Conservation (phyloP, 1,140 invertebrate species). For the Druon quercuslanigerum region DNA sequence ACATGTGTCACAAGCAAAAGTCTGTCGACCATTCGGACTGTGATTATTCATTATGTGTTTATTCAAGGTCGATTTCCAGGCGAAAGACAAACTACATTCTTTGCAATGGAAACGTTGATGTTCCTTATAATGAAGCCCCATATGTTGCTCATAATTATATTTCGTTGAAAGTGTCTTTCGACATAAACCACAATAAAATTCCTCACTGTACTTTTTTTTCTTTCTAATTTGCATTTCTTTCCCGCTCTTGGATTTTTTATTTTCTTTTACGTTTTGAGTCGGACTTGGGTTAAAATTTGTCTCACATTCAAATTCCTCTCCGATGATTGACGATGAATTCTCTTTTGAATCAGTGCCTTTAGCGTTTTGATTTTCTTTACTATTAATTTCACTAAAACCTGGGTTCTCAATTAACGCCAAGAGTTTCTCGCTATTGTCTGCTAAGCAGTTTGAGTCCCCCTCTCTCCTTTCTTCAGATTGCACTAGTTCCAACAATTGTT, state of each 20-base stretch:
- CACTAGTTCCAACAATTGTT: constrained; percentile 59
- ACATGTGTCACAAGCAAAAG: constrained; percentile 68
- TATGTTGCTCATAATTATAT: constrained; percentile 69
- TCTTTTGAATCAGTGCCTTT: constrained; percentile 39
- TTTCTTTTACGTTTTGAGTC: constrained; percentile 10
- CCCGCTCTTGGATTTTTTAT: constrained; percentile 31
- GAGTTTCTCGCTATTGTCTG: constrained; percentile 58
- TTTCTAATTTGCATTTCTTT: constrained; percentile 40
- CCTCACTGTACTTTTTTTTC: constrained; percentile 47
- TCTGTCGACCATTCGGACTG: constrained; percentile 62
- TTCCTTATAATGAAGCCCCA: constrained; percentile 66
- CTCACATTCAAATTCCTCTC: constrained; percentile 34
- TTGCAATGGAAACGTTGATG: constrained; percentile 70
- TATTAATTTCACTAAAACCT: constrained; percentile 41
- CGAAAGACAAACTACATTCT: constrained; percentile 65
- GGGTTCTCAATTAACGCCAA: constrained; percentile 58
- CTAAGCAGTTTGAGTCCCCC: constrained; percentile 33
- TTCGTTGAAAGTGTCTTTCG: constrained; percentile 64
- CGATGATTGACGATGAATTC: constrained; percentile 7
- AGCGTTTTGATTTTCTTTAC: constrained; percentile 17
- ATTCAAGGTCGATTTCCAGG: constrained; percentile 70
- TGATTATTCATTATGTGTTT: constrained; percentile 67
- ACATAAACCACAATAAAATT: constrained; percentile 64
- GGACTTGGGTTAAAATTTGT: constrained; percentile 35
- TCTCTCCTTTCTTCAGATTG: constrained; percentile 45